These are phyloP conservation scores for Leptinotarsa texana DNA, from an alignment of 1,140 invertebrate species.

Conservation along the genomic window DNA sequence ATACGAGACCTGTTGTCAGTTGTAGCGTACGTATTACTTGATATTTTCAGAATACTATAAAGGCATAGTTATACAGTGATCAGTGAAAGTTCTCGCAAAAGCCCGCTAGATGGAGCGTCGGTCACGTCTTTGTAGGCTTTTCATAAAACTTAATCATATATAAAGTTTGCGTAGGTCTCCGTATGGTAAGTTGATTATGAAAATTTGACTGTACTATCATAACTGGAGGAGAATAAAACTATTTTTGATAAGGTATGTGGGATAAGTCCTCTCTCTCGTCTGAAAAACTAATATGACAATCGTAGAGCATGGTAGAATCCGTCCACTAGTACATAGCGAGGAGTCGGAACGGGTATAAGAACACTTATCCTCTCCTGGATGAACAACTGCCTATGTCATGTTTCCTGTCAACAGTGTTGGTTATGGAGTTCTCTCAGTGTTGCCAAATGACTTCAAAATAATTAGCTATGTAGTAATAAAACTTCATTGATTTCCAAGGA, in stretches of 20 bases:
- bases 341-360: no score
- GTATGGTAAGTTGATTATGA: conserved; percentile 27
- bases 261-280: conserved; percentile 14
- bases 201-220: conserved; percentile 27
- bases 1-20: conserved; percentile 4
- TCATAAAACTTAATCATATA: conserved; percentile 9
- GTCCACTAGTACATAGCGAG: not conserved
- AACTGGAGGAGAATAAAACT: conserved; percentile 20
- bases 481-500: no score
- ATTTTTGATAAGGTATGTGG: conserved; percentile 27
- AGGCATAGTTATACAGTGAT: conserved; percentile 20
- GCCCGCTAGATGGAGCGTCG: conserved; percentile 5
- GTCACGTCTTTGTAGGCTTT: conserved; percentile 12
- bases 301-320: not conserved
- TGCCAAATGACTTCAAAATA: no score
- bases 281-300: not conserved
- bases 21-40: conserved; percentile 23
- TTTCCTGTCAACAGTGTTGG: no score
- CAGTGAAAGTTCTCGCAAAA: not conserved
- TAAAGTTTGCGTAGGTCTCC: conserved; percentile 23
- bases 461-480: no score
- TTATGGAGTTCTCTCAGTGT: no score
- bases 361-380: no score
- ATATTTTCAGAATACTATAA: conserved; percentile 17
- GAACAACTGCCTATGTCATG: no score